phyloP scores from a whole-genome alignment of 2,797 vertebrate genomes.

The Platyrinchus mystaceus region DNA sequence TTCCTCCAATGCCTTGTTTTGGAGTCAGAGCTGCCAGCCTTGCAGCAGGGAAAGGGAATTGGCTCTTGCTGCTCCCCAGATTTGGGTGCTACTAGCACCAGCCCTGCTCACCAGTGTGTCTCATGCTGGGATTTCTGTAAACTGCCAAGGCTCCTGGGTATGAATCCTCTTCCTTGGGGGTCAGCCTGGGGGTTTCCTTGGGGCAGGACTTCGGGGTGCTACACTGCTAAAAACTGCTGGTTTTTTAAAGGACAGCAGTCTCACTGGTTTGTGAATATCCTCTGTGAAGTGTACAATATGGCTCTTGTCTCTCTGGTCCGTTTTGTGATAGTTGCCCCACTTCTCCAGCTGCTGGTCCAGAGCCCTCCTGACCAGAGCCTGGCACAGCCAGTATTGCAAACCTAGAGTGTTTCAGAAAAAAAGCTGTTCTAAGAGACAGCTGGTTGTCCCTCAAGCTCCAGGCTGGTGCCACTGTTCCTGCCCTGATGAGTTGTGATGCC shows the following conservation, averaged over 20 bases:
- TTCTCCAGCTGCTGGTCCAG: neutral
- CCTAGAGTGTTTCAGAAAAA: neutral
- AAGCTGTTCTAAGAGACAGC: neutral
- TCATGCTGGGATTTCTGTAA: neutral
- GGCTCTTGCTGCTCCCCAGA: neutral
- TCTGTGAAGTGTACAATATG: neutral
- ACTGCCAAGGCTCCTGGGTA: neutral
- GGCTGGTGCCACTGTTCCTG: neutral
- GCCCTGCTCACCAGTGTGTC: neutral
- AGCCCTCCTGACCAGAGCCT: neutral
- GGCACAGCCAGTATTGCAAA: neutral
- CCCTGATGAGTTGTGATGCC: neutral
- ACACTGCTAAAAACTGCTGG: neutral
- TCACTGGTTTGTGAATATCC: neutral
- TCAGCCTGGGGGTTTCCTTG: neutral
- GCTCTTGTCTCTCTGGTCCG: neutral
- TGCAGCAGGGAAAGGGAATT: neutral
- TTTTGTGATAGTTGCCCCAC: neutral
- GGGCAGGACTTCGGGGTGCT: neutral
- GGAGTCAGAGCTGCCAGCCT: neutral
- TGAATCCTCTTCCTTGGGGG: neutral
- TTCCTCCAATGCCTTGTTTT: neutral
- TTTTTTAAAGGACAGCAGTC: neutral
- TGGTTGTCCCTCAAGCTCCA: accelerated
- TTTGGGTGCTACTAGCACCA: neutral